Percentiles rank a stretch among this genome's conserved stretches.
Evolutionary conservation across 2,888 invertebrate species (phyloP).

Genomic region (Plusia festucae): DNA sequence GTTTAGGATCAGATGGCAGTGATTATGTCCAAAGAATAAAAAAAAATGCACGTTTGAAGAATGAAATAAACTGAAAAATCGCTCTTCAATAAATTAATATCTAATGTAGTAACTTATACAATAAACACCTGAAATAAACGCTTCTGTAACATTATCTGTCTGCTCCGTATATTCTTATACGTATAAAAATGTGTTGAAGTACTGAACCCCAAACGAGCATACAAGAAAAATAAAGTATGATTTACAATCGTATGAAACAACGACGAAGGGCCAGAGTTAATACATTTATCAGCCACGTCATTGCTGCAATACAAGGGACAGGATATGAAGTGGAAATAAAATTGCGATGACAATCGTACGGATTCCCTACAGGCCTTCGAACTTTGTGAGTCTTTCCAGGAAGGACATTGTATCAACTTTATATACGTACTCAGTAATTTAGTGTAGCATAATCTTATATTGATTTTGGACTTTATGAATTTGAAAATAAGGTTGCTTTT

Average conservation of each 20-base stretch:
- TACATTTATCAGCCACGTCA: conserved; percentile 46
- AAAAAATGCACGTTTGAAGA: too few relatives aligned
- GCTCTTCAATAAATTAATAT: too few relatives aligned
- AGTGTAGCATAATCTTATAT: neutral
- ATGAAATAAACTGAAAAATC: too few relatives aligned
- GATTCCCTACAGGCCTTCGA: conserved; percentile 42
- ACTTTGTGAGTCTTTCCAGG: conserved; percentile 36
- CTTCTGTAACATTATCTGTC: neutral
- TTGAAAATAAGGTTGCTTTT: neutral
- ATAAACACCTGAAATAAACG: too few relatives aligned
- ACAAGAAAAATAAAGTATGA: conserved; percentile 34
- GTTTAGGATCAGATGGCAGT: too few relatives aligned
- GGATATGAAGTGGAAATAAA: conserved; percentile 60
- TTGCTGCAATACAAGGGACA: conserved; percentile 46
- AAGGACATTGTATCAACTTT: conserved; percentile 25
- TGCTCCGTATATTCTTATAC: conserved; percentile 10
- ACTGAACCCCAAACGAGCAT: conserved; percentile 26
- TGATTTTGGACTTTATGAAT: neutral
- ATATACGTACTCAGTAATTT: conserved; percentile 2
- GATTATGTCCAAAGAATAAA: too few relatives aligned
- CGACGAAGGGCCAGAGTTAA: conserved; percentile 40
- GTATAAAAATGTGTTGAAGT: conserved; percentile 15
- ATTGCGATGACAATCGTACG: conserved; percentile 57
- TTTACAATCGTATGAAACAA: conserved; percentile 36
- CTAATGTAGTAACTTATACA: too few relatives aligned